Evolutionary conservation across 2,797 vertebrate species (phyloP), one percentile per base, ranked within the genome.

Genomic region (Tamandua tetradactyla): DNA sequence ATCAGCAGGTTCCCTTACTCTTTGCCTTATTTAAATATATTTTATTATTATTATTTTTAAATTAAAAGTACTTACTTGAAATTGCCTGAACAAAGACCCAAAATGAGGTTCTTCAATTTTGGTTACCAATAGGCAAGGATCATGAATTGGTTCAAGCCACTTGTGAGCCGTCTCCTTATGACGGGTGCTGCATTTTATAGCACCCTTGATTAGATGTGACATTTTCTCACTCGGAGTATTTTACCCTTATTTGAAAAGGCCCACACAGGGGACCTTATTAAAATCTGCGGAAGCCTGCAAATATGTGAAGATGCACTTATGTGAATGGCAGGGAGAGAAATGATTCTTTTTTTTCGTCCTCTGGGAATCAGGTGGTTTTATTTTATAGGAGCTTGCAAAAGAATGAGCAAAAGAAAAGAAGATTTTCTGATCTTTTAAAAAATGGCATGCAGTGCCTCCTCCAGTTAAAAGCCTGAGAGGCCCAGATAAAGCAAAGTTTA

Each of bases 221-320:
- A 97, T 96, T 98, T 98, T 98, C 97, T 97, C 92, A 96, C 95
- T 97, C 78, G 79, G 93, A 97, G 96, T 89, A 91, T 98, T 98
- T 97, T 97, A 42, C 71, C 72, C 2, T 0, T 93, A 80, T 97
- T 97, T 95, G 94, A 98, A 97, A 64, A 96, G 92, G 95, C 59
- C 87, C 96, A 96, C 91, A 89, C 82, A 94, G 83, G 89, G 79
- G 81, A 95, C 23, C 81, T 57, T 96, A 96, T 97, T 97, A 96
- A 97, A 97, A 92, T 97, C 94, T 94, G 27, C 88, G 96, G 94
- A 96, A 96, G 71, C 47, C 95, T 96, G 92, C 93, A 95, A 94
- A 49, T 62, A 83, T 3, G 25, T 93, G 91, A 92, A 80, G 92
- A 92, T 95, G 91, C 90, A 93, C 92, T 97, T 95, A 74, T 30